These are phyloP conservation scores for Temnothorax unifasciatus DNA, from an alignment of 2,888 invertebrate species.

Conservation along the genomic window DNA sequence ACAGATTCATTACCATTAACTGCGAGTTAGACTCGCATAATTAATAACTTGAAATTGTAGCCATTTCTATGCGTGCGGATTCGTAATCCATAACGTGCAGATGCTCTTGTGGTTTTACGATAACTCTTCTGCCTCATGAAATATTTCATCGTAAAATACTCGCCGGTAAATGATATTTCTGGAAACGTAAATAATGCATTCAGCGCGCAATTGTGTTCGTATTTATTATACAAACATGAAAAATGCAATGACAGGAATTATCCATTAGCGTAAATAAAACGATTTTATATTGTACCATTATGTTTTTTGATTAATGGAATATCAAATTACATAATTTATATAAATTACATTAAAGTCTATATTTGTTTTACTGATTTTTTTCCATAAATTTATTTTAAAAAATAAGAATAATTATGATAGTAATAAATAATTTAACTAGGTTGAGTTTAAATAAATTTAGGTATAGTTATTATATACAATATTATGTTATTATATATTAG, in stretches of 20 bases:
- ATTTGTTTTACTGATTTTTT: neutral
- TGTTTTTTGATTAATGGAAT: conserved; percentile 10
- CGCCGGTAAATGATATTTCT: conserved; percentile 27
- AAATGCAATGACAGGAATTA: conserved; percentile 22
- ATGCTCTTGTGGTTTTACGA: conserved; percentile 56
- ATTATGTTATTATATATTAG: no score
- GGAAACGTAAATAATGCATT: conserved; percentile 52
- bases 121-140: conserved; percentile 45
- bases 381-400: neutral
- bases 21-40: conserved; percentile 60
- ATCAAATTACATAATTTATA: conserved; percentile 21
- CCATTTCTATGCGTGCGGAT: conserved; percentile 55
- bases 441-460: neutral
- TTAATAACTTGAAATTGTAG: conserved; percentile 69
- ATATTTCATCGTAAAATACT: conserved; percentile 51
- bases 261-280: conserved; percentile 35
- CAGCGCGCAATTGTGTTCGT: conserved; percentile 22
- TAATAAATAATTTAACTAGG: neutral
- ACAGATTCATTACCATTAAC: conserved; percentile 69
- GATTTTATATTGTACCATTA: conserved; percentile 29
- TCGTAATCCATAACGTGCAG: conserved; percentile 61
- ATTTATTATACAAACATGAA: conserved; percentile 43
- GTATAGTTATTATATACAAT: neutral
- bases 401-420: neutral
- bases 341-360: neutral